Percentiles rank a stretch among this genome's conserved stretches.
Evolutionary conservation across 2,888 invertebrate genomes (phyloP).

Genomic region (Carterocephalus palaemon): DNA sequence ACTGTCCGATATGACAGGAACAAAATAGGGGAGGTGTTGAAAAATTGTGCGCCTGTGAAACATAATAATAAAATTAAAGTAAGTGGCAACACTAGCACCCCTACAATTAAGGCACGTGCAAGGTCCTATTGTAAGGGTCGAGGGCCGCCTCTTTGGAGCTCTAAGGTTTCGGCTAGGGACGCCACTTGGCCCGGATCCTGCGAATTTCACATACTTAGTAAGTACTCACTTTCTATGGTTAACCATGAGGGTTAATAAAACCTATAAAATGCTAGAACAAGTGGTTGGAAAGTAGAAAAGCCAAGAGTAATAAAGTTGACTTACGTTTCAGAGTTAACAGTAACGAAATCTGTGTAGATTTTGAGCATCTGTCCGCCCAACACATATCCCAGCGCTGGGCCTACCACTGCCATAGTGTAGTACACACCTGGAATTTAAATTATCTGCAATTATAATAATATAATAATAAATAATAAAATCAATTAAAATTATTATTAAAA

Average conservation of each 20-base stretch:
- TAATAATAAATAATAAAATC: no score
- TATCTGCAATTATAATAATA: not conserved
- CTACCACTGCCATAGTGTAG: slow-evolving; percentile 90
- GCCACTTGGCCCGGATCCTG: slow-evolving; percentile 7
- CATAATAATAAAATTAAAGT: no score
- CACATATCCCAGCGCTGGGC: slow-evolving; percentile 90
- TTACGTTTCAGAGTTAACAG: slow-evolving; percentile 82
- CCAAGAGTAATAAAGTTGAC: slow-evolving; percentile 51
- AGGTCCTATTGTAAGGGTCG: not conserved
- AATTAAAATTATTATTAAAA: no score
- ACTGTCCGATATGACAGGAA: no score
- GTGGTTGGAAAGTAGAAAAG: not conserved
- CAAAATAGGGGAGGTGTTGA: no score
- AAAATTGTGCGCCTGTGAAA: no score
- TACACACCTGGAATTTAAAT: slow-evolving; percentile 81
- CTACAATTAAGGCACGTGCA: not conserved
- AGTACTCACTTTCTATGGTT: slow-evolving; percentile 8
- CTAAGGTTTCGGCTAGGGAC: slow-evolving; percentile 8
- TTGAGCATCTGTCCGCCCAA: slow-evolving; percentile 90
- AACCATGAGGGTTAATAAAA: no score
- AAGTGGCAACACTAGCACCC: no score
- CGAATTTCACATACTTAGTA: not conserved
- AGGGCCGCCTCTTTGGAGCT: slow-evolving; percentile 1
- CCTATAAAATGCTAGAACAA: no score
- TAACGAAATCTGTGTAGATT: slow-evolving; percentile 86